Evolutionary conservation across 2,888 invertebrate species (phyloP).

Genomic region (Noctua janthina): DNA sequence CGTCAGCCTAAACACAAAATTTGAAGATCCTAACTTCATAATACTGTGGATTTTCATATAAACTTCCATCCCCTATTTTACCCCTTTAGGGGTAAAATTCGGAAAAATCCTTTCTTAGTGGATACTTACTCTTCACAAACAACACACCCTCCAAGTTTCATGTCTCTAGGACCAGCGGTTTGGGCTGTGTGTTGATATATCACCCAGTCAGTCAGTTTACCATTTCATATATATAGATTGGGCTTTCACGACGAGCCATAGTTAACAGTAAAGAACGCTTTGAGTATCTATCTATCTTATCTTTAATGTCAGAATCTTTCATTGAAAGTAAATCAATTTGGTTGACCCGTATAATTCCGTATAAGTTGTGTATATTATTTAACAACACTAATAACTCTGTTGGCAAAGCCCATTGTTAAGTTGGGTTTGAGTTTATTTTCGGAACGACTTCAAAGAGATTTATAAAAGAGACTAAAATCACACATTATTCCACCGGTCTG

Average conservation of each 20-base stretch:
- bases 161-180: too few relatives aligned
- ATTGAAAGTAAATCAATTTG: neutral
- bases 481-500: conserved; percentile 4
- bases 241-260: neutral
- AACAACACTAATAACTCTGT: conserved; percentile 7
- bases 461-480: conserved; percentile 11
- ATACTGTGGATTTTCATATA: too few relatives aligned
- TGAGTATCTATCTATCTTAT: neutral
- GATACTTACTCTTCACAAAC: too few relatives aligned
- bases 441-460: conserved; percentile 11
- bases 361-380: conserved; percentile 1
- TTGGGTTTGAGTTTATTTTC: conserved; percentile 8
- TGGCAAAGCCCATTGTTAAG: conserved; percentile 3
- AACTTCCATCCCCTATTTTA: too few relatives aligned
- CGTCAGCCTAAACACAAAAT: too few relatives aligned
- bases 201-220: too few relatives aligned
- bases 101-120: too few relatives aligned
- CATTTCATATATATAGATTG: too few relatives aligned
- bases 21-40: too few relatives aligned
- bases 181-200: too few relatives aligned
- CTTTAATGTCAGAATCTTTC: neutral
- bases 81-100: too few relatives aligned
- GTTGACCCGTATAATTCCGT: neutral
- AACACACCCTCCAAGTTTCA: too few relatives aligned
- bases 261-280: neutral